phyloP scores from a whole-genome alignment of 2,888 invertebrate species.

The Prosopocoilus inquinatus region DNA sequence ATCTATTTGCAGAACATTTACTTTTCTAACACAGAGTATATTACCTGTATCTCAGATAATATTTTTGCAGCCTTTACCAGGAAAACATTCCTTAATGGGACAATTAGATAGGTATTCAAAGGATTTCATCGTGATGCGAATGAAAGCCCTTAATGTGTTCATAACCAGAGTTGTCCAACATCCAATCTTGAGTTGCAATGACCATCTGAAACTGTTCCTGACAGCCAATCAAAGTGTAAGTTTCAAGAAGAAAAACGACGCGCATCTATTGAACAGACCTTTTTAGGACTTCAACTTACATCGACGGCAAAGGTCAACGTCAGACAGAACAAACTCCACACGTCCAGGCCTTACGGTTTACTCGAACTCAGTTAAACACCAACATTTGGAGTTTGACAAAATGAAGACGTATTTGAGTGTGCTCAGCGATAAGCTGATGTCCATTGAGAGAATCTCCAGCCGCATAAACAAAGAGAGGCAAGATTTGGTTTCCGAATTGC shows the following conservation, averaged over 20 bases:
- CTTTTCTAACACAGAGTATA: too few species aligned
- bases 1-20: too few species aligned
- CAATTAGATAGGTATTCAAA: constrained; percentile 69
- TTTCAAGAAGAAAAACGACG: constrained; percentile 17
- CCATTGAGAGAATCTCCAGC: constrained; percentile 63
- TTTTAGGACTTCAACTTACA: constrained; percentile 62
- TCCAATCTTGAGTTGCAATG: constrained; percentile 66
- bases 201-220: constrained; percentile 63
- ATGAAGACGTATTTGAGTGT: constrained; percentile 60
- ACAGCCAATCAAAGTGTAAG: constrained; percentile 63
- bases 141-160: constrained; percentile 65
- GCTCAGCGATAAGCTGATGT: constrained; percentile 61
- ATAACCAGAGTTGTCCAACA: constrained; percentile 65
- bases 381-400: constrained; percentile 62
- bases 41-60: constrained; percentile 24
- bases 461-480: constrained; percentile 64
- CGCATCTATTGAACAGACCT: neutral
- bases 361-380: constrained; percentile 54
- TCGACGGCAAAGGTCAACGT: constrained; percentile 58
- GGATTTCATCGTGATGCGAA: constrained; percentile 66
- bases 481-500: constrained; percentile 57
- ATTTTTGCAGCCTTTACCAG: constrained; percentile 63
- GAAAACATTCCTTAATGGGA: constrained; percentile 65
- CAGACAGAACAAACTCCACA: constrained; percentile 53
- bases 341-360: constrained; percentile 18